These are phyloP conservation scores for Erpobdella octoculata DNA, from an alignment of 2,888 invertebrate genomes.

Conservation along the genomic window DNA sequence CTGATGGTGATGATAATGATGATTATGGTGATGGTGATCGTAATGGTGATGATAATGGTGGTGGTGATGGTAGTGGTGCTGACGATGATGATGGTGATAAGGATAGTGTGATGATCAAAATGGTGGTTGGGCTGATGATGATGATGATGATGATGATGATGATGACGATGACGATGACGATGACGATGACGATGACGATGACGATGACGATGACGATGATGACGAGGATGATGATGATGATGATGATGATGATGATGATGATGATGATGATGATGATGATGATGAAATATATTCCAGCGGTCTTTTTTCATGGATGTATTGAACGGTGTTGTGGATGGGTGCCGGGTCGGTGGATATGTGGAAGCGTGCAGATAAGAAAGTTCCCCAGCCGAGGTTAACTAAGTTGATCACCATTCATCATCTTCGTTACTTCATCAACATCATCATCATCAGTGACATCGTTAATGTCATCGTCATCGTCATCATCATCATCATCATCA, in stretches of 20 bases:
- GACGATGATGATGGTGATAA: not conserved
- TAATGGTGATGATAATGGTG: conserved; percentile 27
- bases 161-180: not conserved
- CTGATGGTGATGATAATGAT: not conserved
- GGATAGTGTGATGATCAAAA: conserved; percentile 4
- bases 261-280: conserved; percentile 21
- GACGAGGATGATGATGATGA: conserved; percentile 22
- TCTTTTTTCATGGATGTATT: too few species aligned
- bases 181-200: conserved; percentile 9
- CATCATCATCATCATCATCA: conserved; percentile 5
- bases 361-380: too few species aligned
- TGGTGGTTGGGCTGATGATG: conserved; percentile 7
- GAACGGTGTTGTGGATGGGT: too few species aligned
- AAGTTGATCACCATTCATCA: too few species aligned
- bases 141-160: not conserved
- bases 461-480: not conserved
- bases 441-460: not conserved
- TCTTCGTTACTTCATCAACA: not conserved
- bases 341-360: too few species aligned
- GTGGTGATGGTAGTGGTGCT: conserved; percentile 11
- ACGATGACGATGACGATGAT: conserved; percentile 20
- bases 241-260: conserved; percentile 22
- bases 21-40: conserved; percentile 24
- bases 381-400: too few species aligned
- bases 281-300: too few species aligned